These are phyloP conservation scores for Emys orbicularis DNA, from an alignment of 2,797 vertebrate species.

Conservation along the genomic window DNA sequence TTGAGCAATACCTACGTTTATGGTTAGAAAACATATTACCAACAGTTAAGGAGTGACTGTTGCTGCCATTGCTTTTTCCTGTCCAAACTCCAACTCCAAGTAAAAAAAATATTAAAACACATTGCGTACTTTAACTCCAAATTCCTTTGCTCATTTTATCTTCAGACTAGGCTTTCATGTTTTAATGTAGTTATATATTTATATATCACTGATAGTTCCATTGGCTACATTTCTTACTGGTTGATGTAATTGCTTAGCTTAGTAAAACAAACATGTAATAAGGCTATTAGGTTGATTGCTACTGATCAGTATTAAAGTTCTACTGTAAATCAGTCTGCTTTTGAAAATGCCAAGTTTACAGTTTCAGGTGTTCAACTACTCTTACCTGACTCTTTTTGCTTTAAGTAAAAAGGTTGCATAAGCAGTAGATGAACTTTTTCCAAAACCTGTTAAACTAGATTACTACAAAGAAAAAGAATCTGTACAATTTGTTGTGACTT, in stretches of 20 bases:
- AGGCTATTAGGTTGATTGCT: slow-evolving; percentile 51
- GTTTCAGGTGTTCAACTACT: not conserved
- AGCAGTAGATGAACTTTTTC: not conserved
- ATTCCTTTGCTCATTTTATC: not conserved
- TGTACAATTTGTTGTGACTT: rapidly evolving
- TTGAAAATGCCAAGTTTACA: not conserved
- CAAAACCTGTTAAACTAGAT: slow-evolving; percentile 33
- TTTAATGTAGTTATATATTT: slow-evolving; percentile 16
- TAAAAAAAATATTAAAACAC: not conserved
- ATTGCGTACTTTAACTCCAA: slow-evolving; percentile 5
- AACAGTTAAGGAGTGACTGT: not conserved
- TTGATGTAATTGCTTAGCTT: slow-evolving; percentile 47
- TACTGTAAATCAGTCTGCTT: not conserved
- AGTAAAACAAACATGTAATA: slow-evolving; percentile 44
- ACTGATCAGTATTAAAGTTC: slow-evolving; percentile 4
- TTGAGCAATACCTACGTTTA: not conserved
- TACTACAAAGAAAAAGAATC: not conserved
- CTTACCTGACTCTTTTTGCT: not conserved
- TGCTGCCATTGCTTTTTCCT: not conserved
- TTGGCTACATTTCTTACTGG: slow-evolving; percentile 10
- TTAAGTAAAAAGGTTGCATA: not conserved
- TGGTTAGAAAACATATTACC: not conserved
- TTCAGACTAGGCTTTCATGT: not conserved
- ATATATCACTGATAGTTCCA: not conserved
- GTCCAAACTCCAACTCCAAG: not conserved